Percentiles rank a stretch among this genome's conserved stretches.
These are phyloP conservation scores for Melanotaenia maccullochi DNA, from an alignment of 2,797 vertebrate genomes.

Conservation along the genomic window DNA sequence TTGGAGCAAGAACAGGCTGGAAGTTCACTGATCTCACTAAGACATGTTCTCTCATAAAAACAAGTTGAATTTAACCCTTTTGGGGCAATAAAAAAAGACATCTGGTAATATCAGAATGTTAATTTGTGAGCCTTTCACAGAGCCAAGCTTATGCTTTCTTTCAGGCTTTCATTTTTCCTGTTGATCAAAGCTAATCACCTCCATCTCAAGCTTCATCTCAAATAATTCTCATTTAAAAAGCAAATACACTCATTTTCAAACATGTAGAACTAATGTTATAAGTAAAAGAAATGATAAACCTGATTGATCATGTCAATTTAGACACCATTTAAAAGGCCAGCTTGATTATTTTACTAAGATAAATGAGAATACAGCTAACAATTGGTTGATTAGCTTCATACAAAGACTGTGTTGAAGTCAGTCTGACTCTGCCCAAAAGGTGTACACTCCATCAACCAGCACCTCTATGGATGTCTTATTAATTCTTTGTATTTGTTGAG, in stretches of 20 bases:
- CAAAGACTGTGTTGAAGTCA: not conserved
- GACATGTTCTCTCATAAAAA: not conserved
- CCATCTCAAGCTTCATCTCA: not conserved
- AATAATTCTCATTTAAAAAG: not conserved
- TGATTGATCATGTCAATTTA: not conserved
- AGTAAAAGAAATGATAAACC: not conserved
- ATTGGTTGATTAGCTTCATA: not conserved
- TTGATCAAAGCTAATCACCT: conserved; percentile 11
- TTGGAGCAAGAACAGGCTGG: not conserved
- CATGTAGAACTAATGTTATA: not conserved
- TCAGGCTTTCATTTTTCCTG: not conserved
- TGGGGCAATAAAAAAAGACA: not conserved
- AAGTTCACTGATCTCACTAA: not conserved
- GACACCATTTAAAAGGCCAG: not conserved
- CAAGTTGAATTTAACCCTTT: not conserved
- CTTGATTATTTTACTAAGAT: not conserved
- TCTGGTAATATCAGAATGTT: not conserved
- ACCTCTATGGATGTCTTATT: not conserved
- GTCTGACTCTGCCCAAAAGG: not conserved
- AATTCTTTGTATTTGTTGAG: not conserved
- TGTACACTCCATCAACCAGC: not conserved
- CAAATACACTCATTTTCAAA: not conserved
- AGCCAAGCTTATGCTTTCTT: not conserved
- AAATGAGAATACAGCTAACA: not conserved
- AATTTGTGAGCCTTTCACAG: conserved; percentile 1